These are phyloP conservation scores for Drosophila bunnanda DNA, from an alignment of 2,888 invertebrate genomes.

Conservation along the genomic window DNA sequence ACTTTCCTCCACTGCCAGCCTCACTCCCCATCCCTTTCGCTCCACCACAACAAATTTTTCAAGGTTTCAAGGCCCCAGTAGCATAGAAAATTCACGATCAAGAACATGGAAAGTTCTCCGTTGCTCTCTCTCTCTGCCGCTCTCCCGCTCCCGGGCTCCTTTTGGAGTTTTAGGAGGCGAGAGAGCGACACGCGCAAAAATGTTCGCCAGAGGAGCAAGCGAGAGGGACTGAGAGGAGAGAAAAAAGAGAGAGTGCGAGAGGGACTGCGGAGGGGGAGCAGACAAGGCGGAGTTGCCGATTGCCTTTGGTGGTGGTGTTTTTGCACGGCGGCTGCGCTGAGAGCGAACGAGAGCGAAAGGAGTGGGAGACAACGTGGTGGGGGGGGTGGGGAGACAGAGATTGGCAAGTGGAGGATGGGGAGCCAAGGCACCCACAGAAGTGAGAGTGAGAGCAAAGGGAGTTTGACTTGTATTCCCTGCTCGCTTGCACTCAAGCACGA, in stretches of 20 bases:
- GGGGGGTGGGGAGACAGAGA: conserved; percentile 11
- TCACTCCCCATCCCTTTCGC: conserved; percentile 10
- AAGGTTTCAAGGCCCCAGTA: conserved; percentile 83
- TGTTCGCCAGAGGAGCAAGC: conserved; percentile 28
- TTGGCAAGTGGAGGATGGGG: conserved; percentile 12
- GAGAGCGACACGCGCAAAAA: conserved; percentile 77
- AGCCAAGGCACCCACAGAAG: conserved; percentile 3
- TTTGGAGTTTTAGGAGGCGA: conserved; percentile 42
- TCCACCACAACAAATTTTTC: conserved; percentile 60
- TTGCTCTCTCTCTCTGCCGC: conserved; percentile 29
- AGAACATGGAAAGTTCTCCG: conserved; percentile 82
- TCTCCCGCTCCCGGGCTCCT: conserved; percentile 11
- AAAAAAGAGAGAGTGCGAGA: not conserved
- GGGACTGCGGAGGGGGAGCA: conserved; percentile 4
- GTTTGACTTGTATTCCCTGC: conserved; percentile 19
- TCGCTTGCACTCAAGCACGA: conserved; percentile 7
- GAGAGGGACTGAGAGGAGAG: conserved; percentile 4
- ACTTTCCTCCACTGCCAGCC: conserved; percentile 12
- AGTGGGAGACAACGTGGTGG: conserved; percentile 16
- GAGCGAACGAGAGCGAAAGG: conserved; percentile 49
- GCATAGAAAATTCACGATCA: conserved; percentile 84
- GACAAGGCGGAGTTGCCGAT: conserved; percentile 64
- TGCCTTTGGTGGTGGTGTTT: conserved; percentile 64
- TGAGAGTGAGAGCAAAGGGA: conserved; percentile 21
- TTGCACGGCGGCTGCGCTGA: conserved; percentile 69